These are phyloP conservation scores for Zaprionus nigranus DNA, from an alignment of 1,140 invertebrate genomes.

Conservation along the genomic window DNA sequence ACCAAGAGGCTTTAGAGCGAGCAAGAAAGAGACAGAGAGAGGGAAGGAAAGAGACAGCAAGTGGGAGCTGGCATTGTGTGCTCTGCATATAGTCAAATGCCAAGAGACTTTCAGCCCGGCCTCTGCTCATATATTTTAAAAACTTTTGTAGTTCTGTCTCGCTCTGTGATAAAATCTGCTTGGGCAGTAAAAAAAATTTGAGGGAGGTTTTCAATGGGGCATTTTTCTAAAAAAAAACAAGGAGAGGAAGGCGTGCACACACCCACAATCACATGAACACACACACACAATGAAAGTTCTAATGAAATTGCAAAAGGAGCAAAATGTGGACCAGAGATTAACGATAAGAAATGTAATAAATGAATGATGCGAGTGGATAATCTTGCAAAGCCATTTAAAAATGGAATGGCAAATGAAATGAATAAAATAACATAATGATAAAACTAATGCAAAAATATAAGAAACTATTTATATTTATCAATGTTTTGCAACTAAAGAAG, in stretches of 20 bases:
- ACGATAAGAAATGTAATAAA: constrained; percentile 19
- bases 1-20: not conserved
- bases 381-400: not conserved
- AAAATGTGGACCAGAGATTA: not conserved
- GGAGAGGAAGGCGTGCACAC: too few relatives aligned
- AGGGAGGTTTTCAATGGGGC: constrained; percentile 27
- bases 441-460: too few relatives aligned
- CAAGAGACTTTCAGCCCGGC: constrained; percentile 8
- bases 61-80: constrained; percentile 19
- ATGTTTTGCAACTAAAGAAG: too few relatives aligned
- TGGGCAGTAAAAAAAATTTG: constrained; percentile 19
- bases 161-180: constrained; percentile 37
- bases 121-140: constrained; percentile 16
- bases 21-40: not conserved
- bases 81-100: constrained; percentile 63
- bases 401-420: not conserved
- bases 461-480: too few relatives aligned
- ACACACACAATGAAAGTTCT: constrained; percentile 34
- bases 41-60: constrained; percentile 6
- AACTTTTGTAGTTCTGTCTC: constrained; percentile 25
- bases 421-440: not conserved
- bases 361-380: constrained; percentile 5
- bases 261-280: constrained; percentile 10
- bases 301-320: constrained; percentile 21
- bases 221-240: constrained; percentile 1